phyloP scores from a whole-genome alignment of 2,113 vertebrate genomes.

The Burhinus oedicnemus region DNA sequence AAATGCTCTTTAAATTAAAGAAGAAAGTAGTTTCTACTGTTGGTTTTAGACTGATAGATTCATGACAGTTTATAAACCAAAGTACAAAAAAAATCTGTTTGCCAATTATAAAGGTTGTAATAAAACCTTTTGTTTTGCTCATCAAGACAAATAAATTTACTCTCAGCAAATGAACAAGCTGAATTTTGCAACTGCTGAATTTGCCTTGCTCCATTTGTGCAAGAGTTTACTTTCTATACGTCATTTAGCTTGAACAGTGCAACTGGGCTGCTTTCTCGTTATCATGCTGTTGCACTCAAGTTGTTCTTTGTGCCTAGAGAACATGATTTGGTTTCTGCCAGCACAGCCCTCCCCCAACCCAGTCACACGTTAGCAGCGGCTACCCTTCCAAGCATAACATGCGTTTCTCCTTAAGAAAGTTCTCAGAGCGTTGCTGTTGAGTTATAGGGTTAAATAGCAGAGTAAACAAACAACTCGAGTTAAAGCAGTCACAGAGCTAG shows the following conservation, averaged over 20 bases:
- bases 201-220: background rate
- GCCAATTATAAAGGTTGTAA: background rate
- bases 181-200: background rate
- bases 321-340: background rate
- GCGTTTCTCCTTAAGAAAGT: background rate
- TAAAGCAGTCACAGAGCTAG: background rate
- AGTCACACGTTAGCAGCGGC: fast-evolving
- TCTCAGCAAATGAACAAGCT: background rate
- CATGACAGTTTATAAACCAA: background rate
- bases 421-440: background rate
- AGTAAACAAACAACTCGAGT: background rate
- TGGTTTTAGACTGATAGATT: background rate
- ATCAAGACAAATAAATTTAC: background rate
- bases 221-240: background rate
- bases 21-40: background rate
- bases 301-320: background rate
- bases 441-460: background rate
- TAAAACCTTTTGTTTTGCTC: background rate
- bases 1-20: background rate
- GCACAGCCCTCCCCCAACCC: background rate
- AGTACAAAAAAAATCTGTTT: background rate
- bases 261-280: background rate
- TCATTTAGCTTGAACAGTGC: background rate
- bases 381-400: background rate
- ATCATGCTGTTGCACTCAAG: background rate